A percentile compares a stretch with the other conserved stretches of the same genome.
These are phyloP conservation scores for Drosophila auraria DNA, from an alignment of 1,140 invertebrate species.

Conservation along the genomic window DNA sequence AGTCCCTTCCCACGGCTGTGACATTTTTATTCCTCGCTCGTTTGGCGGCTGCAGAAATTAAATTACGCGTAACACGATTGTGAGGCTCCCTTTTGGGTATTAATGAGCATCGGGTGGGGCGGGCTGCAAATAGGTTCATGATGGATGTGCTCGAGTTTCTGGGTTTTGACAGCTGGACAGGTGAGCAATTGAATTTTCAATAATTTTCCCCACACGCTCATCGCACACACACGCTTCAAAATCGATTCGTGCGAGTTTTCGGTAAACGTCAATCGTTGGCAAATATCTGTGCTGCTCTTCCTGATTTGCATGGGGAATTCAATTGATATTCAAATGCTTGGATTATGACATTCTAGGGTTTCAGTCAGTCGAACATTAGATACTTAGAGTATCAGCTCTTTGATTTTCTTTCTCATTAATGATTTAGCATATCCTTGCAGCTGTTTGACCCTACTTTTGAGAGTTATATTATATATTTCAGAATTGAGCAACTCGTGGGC, in stretches of 20 bases:
- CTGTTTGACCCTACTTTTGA: background rate
- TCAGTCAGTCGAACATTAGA: background rate
- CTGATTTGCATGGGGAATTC: conserved; percentile 42
- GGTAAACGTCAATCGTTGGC: conserved; percentile 32
- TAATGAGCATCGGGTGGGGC: conserved; percentile 72
- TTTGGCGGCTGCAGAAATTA: conserved; percentile 64
- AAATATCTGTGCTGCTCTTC: conserved; percentile 17
- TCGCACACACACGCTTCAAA: background rate
- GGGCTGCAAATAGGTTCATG: conserved; percentile 62
- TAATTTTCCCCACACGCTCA: background rate
- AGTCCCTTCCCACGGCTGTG: background rate
- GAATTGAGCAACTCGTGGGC: conserved; percentile 17
- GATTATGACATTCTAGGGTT: too few species aligned
- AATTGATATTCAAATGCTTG: conserved; percentile 26
- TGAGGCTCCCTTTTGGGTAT: conserved; percentile 71
- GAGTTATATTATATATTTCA: background rate
- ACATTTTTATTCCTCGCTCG: conserved; percentile 60
- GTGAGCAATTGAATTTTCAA: conserved; percentile 56
- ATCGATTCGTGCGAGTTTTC: conserved; percentile 34
- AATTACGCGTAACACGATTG: conserved; percentile 83
- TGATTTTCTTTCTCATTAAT: conserved; percentile 1
- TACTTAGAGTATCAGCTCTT: background rate
- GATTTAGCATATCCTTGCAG: background rate
- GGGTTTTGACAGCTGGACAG: conserved; percentile 54
- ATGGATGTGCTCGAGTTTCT: conserved; percentile 61